Evolutionary conservation across 2,888 invertebrate species (phyloP), one percentile per base, ranked within the genome.

Genomic region (Nomada flava): DNA sequence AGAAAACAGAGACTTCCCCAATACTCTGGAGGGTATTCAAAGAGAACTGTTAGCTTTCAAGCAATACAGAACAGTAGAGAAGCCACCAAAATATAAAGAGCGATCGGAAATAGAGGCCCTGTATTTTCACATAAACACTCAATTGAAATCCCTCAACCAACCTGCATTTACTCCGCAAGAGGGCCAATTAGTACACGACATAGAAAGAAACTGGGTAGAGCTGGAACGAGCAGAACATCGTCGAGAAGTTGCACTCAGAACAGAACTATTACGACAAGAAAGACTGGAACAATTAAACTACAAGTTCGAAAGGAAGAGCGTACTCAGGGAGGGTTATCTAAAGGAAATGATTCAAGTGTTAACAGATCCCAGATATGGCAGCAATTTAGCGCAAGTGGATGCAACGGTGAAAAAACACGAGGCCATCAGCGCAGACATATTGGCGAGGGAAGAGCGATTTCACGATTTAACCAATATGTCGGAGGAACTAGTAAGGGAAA

Each of bases 341-440:
- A 98, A 98, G 94, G 99, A 99, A 94, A 99, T 99, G 99, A 98
- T 98, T 88, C 98, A 98, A 93, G 98, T 99, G 20, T 94, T 99
- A 23, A 97, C 97, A 0, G 98, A 98, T 94, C 97, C 98, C 0
- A 96, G 98, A 75, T 98, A 98, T 94, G 98, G 98, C 2, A 97
- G 97, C 89, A 98, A 97, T 94, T 94, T 99, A 87, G 96, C 97
- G 0, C 98, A 99, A 93, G 98, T 99, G 0, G 99, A 99, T 93
- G 99, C 99, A 1, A 98, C 99, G 0, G 96, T 99, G 57, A 99
- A 99, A 95, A 99, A 99, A 92, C 99, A 99, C 93, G 99, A 99
- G 94, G 99, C 99, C 20, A 98, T 99, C 84, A 98, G 98, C 82
- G 99, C 99, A 0, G 99, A 99, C 92, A 99, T 99, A 75, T 95